Conservation (phyloP, 2,113 vertebrate genomes). For the Nibea coibor region DNA sequence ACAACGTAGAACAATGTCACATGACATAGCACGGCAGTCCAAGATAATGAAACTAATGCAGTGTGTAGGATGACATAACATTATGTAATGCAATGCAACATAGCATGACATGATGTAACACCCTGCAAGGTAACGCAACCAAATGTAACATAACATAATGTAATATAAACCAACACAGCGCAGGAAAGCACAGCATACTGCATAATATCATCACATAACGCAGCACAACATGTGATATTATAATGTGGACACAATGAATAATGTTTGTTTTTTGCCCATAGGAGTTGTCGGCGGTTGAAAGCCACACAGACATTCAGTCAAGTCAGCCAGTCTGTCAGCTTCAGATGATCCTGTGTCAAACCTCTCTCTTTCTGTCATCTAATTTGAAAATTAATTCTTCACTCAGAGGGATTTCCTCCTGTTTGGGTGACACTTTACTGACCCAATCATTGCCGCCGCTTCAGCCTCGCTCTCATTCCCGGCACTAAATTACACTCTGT, state of each 20-base stretch:
- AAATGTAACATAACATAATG: too few relatives aligned
- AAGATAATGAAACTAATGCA: too few relatives aligned
- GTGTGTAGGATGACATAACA: too few relatives aligned
- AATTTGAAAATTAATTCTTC: conserved; percentile 23
- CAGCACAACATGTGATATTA: too few relatives aligned
- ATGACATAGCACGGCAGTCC: too few relatives aligned
- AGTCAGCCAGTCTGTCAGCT: not conserved
- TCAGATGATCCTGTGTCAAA: not conserved
- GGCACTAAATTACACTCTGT: conserved; percentile 32
- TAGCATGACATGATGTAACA: not conserved
- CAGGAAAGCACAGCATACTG: not conserved
- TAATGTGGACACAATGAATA: too few relatives aligned
- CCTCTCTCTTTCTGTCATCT: not conserved
- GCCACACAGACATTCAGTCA: not conserved
- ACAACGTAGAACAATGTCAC: too few relatives aligned
- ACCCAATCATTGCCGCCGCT: conserved; percentile 15
- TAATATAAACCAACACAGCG: not conserved
- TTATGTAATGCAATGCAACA: too few relatives aligned
- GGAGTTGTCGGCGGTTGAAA: not conserved
- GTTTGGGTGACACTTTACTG: conserved; percentile 20
- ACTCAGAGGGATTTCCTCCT: conserved; percentile 40
- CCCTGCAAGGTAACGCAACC: not conserved
- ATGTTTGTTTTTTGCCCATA: not conserved
- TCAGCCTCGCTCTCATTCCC: conserved; percentile 13
- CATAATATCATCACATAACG: too few relatives aligned